Evolutionary conservation across 2,797 vertebrate genomes (phyloP), one percentile per base, ranked within the genome.

Genomic region (Steatocranus sp.): DNA sequence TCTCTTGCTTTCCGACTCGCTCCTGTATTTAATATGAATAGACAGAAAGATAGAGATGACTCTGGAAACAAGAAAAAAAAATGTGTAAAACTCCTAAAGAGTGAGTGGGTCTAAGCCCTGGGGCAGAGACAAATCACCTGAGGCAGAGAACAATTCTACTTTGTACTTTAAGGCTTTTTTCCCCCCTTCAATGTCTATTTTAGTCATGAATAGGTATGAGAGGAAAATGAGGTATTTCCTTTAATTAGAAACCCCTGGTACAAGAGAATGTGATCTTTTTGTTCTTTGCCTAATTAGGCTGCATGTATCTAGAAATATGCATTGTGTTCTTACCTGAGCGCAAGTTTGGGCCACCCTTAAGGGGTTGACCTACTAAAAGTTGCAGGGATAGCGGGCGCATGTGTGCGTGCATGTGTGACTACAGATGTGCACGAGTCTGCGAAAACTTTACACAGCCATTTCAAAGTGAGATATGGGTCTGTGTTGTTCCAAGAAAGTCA

Each of bases 161-260:
- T 95, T 95, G 93, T 94, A 94, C 91, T 93, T 92, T 68, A 80
- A 93, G 92, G 83, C 78, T 20, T 88, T 84, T 83, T 75, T 86
- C 32, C 66, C 76, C 51, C 43, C 79, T 87, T 79, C 86, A 80
- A 38, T 89, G 86, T 93, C 92, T 94, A 91, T 96, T 94, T 93
- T 87, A 91, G 90, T 94, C 93, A 93, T 95, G 93, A 95, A 96
- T 95, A 94, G 91, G 91, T 94, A 95, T 94, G 93, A 95, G 94
- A 87, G 90, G 88, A 90, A 94, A 94, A 92, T 89, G 74, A 92
- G 91, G 89, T 92, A 93, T 94, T 95, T 94, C 93, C 94, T 92
- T 93, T 95, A 93, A 94, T 96, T 94, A 95, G 90, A 93, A 91
- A 94, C 88, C 82, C 73, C 75, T 90, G 88, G 88, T 94, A 92